Conservation (phyloP, 2,113 vertebrate species). For the Mesembrinibis cayennensis region DNA sequence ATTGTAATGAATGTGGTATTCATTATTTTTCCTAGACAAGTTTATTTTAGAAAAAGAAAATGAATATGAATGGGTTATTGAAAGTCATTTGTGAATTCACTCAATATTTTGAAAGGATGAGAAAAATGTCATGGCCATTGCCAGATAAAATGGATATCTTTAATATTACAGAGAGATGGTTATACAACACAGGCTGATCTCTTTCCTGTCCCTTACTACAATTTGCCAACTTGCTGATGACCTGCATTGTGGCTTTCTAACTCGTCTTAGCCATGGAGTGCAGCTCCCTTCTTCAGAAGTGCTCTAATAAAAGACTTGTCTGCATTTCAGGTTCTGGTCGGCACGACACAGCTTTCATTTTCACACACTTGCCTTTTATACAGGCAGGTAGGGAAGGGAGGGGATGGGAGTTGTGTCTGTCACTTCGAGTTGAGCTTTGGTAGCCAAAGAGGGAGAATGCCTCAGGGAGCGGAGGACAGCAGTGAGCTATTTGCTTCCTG, state of each 20-base stretch:
- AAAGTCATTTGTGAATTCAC: conserved; percentile 3
- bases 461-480: background rate
- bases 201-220: background rate
- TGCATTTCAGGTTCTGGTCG: background rate
- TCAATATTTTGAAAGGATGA: conserved; percentile 30
- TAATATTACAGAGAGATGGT: background rate
- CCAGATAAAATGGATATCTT: conserved; percentile 4
- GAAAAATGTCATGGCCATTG: conserved; percentile 20
- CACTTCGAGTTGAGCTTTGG: background rate
- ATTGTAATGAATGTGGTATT: conserved; percentile 6
- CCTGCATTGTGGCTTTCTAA: background rate
- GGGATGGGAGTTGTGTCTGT: background rate
- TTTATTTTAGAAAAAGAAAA: conserved; percentile 34
- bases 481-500: background rate
- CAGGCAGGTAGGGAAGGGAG: background rate
- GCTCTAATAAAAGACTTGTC: background rate
- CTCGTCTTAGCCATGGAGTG: background rate
- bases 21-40: conserved; percentile 35
- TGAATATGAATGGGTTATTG: conserved; percentile 17
- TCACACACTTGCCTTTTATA: background rate
- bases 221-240: background rate
- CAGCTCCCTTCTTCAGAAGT: background rate
- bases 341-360: background rate
- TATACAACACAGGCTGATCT: background rate
- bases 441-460: background rate